Evolutionary conservation across 2,797 vertebrate genomes (phyloP).

Genomic region (Varecia variegata): DNA sequence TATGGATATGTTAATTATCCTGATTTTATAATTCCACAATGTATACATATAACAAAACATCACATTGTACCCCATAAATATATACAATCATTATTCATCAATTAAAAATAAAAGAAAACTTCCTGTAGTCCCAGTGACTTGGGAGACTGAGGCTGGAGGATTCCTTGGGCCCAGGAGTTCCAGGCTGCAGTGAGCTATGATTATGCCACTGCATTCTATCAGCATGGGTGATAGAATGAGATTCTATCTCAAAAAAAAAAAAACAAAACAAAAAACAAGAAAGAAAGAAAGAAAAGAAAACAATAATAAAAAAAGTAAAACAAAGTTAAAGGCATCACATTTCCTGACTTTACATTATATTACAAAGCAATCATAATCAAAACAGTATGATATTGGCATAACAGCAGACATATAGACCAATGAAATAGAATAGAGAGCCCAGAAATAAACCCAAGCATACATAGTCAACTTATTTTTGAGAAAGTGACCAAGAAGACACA

Average conservation of each 20-base stretch:
- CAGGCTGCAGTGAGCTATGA: no score
- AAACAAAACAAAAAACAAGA: no score
- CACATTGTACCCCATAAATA: background rate
- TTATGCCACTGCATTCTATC: no score
- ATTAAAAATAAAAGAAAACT: background rate
- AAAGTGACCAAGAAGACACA: background rate
- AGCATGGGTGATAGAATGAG: no score
- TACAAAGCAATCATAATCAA: background rate
- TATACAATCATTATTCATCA: background rate
- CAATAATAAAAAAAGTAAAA: background rate
- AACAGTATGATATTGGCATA: background rate
- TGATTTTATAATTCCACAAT: background rate
- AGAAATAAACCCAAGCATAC: background rate
- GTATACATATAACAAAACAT: background rate
- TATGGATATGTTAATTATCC: background rate
- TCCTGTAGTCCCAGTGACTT: background rate
- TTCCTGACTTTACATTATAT: background rate
- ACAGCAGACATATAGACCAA: background rate
- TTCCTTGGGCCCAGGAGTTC: no score
- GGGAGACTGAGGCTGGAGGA: no score
- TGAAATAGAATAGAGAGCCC: background rate
- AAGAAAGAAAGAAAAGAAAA: no score
- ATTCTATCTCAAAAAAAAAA: no score
- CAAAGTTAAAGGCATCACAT: background rate
- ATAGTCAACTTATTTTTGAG: background rate